Conservation (phyloP, 2,888 invertebrate genomes). For the Pseudanteris insignis region DNA sequence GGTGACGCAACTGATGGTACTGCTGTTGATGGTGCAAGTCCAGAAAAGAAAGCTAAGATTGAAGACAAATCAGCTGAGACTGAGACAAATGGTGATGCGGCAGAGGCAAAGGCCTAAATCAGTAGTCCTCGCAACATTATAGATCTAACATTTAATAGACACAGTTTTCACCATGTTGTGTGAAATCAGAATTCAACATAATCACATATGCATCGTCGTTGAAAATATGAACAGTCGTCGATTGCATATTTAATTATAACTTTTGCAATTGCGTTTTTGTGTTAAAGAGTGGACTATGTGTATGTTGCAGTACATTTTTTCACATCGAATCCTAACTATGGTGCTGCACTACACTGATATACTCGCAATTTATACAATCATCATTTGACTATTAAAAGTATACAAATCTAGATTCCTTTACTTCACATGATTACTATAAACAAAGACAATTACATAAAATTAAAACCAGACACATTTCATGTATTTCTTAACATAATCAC, state of each 20-base stretch:
- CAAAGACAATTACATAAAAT: constrained; percentile 4
- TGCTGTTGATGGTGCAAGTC: constrained; percentile 71
- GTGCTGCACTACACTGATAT: constrained; percentile 31
- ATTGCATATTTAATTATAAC: constrained; percentile 45
- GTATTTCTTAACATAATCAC: constrained; percentile 34
- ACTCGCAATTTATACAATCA: constrained; percentile 29
- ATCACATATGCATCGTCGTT: constrained; percentile 50
- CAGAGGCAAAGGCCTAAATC: constrained; percentile 47
- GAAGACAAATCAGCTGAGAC: constrained; percentile 72
- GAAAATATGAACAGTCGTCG: constrained; percentile 34
- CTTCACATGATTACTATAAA: constrained; percentile 22
- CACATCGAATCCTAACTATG: constrained; percentile 35
- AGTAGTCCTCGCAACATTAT: constrained; percentile 48
- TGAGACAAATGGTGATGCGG: constrained; percentile 69
- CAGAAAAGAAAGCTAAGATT: constrained; percentile 79
- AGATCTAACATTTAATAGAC: constrained; percentile 55
- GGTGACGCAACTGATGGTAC: constrained; percentile 56
- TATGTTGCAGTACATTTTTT: constrained; percentile 44
- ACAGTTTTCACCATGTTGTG: constrained; percentile 53
- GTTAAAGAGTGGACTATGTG: constrained; percentile 48
- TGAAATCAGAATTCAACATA: constrained; percentile 54
- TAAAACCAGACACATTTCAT: constrained; percentile 16
- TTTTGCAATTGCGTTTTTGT: constrained; percentile 46
- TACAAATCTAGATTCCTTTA: constrained; percentile 19
- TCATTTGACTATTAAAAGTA: constrained; percentile 24